Percentiles rank a stretch among this genome's conserved stretches.
Conservation (phyloP, 2,113 vertebrate species). For the Larimichthys crocea region DNA sequence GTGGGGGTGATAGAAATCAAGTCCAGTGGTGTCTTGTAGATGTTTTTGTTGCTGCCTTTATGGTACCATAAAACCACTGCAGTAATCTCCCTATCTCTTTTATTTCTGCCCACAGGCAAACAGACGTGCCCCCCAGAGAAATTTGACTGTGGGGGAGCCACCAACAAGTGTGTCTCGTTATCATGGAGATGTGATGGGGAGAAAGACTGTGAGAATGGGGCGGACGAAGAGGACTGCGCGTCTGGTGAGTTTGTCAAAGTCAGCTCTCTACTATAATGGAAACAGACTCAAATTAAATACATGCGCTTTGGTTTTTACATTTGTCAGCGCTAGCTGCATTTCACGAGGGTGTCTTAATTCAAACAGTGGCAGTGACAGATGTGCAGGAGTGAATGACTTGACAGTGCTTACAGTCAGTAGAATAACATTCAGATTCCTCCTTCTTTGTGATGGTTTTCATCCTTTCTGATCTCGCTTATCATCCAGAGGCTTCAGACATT, state of each 20-base stretch:
- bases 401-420: neutral
- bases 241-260: constrained; percentile 86
- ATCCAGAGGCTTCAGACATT: constrained; percentile 38
- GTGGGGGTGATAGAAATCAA: constrained; percentile 39
- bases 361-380: neutral
- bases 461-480: constrained; percentile 41
- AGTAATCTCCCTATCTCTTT: constrained; percentile 57
- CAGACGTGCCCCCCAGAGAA: constrained; percentile 95
- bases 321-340: neutral
- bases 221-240: constrained; percentile 92
- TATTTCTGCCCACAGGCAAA: constrained; percentile 84
- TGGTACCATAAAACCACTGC: constrained; percentile 43
- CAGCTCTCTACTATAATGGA: neutral
- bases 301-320: too few species aligned
- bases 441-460: constrained; percentile 36
- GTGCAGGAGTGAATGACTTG: neutral
- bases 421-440: neutral
- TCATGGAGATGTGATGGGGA: constrained; percentile 97
- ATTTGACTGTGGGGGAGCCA: constrained; percentile 93
- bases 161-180: constrained; percentile 93
- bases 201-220: constrained; percentile 95
- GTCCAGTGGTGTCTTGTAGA: constrained; percentile 17
- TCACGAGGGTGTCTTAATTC: neutral
- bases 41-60: constrained; percentile 35
- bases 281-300: neutral